Base-by-base conservation (phyloP, 2,888 invertebrate genomes). In the Leistus spinibarbis region DNA sequence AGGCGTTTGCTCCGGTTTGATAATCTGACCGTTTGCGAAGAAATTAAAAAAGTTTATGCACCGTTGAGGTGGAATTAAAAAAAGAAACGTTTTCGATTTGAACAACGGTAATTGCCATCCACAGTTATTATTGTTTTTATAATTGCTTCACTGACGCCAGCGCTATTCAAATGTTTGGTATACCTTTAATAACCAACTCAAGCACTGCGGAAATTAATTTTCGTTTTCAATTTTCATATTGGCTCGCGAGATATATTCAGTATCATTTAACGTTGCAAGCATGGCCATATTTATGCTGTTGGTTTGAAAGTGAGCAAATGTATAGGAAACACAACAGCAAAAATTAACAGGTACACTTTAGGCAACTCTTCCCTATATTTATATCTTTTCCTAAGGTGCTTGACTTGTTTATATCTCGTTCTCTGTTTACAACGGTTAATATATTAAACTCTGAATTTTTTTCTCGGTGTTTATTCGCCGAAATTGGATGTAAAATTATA, bases 21-120 rank as follows among this genome's bases (percentile, higher is more conserved):
- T 71, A 71, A 71, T 71, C 71, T 71, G 64, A 56, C 63, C 64
- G 71, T 71, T 71, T 71, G 71, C 56, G 71, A 71, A 71, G 71
- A 71, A 71, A 71, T 71, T 71, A 71, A 71, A 71, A 71, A 71
- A 71, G 62, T 70, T 70, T 70, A 70, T 70, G 70, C 70, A 54
- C 62, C 22, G 53, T 63, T 24, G 70, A 62, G 70, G n/a, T 40
- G 53, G 60, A 70, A 70, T 70, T 70, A 70, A 70, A 57, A 40
- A 40, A 40, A 40, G 57, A 17, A 17, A n/a, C 63, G 9, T 54
- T 40, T 17, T 53, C 70, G 68, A 68, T 54, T 54, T 40, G 13
- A 13, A 5, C 40, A n/a, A 7, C 40, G 40, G 40, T 40, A 40
- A 40, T 40, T 40, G 40, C 40, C 40, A 40, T 40, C 40, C 40